Conservation (phyloP, 1,140 invertebrate species). For the Akabosia matsudoensis region DNA sequence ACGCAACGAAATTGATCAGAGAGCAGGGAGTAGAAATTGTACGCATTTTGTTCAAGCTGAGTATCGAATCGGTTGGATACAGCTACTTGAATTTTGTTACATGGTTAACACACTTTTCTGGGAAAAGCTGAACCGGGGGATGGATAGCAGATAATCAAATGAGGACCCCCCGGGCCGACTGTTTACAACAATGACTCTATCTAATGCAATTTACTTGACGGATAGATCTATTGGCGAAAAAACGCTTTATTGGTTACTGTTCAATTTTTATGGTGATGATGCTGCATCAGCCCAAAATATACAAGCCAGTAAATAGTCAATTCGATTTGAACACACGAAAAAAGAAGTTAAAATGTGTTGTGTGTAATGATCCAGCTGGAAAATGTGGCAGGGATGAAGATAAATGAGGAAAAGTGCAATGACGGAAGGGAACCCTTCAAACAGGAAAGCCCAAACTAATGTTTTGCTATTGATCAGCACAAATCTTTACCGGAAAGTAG, state of each 20-base stretch:
- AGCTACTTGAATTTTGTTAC: constrained; percentile 8
- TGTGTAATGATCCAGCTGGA: constrained; percentile 46
- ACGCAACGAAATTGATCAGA: constrained; percentile 14
- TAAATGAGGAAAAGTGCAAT: constrained; percentile 39
- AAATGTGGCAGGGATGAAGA: constrained; percentile 47
- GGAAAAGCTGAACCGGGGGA: background rate
- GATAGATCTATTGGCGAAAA: no score
- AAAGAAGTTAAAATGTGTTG: background rate
- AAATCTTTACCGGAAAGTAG: no score
- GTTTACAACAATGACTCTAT: constrained; percentile 22
- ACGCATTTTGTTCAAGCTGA: no score
- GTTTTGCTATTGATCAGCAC: background rate
- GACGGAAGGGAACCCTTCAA: background rate
- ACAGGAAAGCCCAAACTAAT: background rate
- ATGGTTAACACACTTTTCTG: background rate
- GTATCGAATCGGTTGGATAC: background rate
- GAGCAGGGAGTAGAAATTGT: no score
- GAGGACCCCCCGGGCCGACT: constrained; percentile 4
- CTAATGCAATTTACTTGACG: background rate
- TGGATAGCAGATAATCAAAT: background rate
- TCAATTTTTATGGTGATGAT: background rate
- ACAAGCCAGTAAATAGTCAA: constrained; percentile 5
- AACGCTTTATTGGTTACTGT: no score
- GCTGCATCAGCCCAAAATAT: background rate
- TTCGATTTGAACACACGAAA: background rate